Evolutionary conservation across 1,140 invertebrate species (phyloP), one percentile per base, ranked within the genome.

Genomic region (Sarcophaga peregrina): DNA sequence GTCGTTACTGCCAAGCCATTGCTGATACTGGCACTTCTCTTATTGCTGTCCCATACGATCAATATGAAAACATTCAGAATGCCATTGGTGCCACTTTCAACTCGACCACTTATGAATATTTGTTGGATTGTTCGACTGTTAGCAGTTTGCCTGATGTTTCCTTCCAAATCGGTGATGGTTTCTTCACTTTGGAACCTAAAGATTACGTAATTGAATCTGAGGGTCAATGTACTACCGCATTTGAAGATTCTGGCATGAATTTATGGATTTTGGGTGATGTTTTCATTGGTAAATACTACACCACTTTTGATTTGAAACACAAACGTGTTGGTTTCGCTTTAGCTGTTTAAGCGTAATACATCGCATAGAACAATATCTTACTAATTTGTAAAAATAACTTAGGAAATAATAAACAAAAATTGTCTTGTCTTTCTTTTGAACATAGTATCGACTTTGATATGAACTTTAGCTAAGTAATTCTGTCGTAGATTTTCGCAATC

Each of bases 1-100:
- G 93, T 85, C 78, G 84, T 1, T 90, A 92, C 5, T 94, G 93
- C 85, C 87, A 92, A 85, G 94, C 94, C 17, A 95, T 96, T 86
- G 95, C 94, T 84, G 95, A 96, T 87, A 96, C 95, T 54, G 95
- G 95, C 15, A 96, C 95, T 80, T 95, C 94, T 45, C 90, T 96
- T 4, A 92, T 96, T 83, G 94, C 94, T 84, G 95, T 94, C 10
- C 95, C 95, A 0, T 47, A n/a, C 0, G 20, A 15, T 0, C 52
- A 85, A 0, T 87, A 68, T n/a, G n/a, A 17, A 7, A 17, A 0
- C 11, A 17, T 84, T 6, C 52, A 82, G 15, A 46, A 20, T 37
- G 62, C 46, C 11, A 82, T 84, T 47, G 81, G 83, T 48, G 78
- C 76, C 58, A 20, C 52, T 11, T 46, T 8, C 0, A 81, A 47